Evolutionary conservation across 2,888 invertebrate genomes (phyloP), one percentile per base, ranked within the genome.

Genomic region (Drosophila anceps): DNA sequence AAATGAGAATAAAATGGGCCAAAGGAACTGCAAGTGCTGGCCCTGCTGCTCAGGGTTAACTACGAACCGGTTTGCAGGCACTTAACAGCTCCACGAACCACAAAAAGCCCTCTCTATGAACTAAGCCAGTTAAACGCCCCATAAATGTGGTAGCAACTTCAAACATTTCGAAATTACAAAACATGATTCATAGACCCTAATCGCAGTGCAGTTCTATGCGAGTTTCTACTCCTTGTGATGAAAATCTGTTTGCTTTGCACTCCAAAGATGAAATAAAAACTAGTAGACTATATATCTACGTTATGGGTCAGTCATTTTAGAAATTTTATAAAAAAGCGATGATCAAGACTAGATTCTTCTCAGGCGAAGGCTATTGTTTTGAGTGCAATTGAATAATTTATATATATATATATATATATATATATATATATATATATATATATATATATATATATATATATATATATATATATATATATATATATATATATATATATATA

Each of bases 1-100:
- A 79, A 86, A 82, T 68, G 82, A 73, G 67, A 65, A 66, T 65
- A 68, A 82, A 85, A 85, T 81, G 83, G 83, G 69, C 89, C 73
- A 90, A 81, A 81, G 65, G 82, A 81, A 70, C 69, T 59, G 65
- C 63, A 67, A 69, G 62, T 68, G 70, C 67, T 68, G 60, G 20
- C 48, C n/a, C 27, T n/a, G 51, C n/a, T n/a, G 15, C 63, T n/a
- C 68, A 75, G 86, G 80, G 76, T 48, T 64, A 50, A 80, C 62
- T 41, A 10, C 55, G 18, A 83, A 80, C 79, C 81, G 79, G 80
- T 80, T 79, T 62, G 18, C 46, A 35, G 50, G 27, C 63, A 68
- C 41, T 75, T 41, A 39, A n/a, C 15, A 31, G 48, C 50, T 15
- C n/a, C 27, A 41, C 37, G 37, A 57, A 57, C 57, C 29, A 20